These are phyloP conservation scores for Pachymerium ferrugineum DNA, from an alignment of 2,888 invertebrate species.

Conservation along the genomic window DNA sequence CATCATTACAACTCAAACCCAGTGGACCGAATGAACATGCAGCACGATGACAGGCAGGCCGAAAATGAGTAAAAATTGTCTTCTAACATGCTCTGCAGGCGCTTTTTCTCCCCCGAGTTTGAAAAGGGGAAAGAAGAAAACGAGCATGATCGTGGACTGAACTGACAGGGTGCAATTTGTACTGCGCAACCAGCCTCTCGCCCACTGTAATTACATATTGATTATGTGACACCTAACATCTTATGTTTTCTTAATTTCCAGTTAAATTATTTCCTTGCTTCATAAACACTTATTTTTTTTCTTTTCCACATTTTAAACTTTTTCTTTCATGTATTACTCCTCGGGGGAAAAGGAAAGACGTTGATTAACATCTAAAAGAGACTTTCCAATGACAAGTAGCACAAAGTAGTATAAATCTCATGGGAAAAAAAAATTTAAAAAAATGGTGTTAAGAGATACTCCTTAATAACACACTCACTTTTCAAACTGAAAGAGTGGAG, in stretches of 20 bases:
- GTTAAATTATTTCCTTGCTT: constrained; percentile 25
- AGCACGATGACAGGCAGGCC: constrained; percentile 24
- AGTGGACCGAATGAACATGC: constrained; percentile 24
- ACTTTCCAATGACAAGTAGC: not conserved
- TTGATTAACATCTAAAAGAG: constrained; percentile 19
- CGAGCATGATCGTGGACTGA: constrained; percentile 27
- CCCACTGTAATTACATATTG: constrained; percentile 27
- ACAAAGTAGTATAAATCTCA: not conserved
- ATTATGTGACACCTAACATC: constrained; percentile 24
- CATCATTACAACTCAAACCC: constrained; percentile 20
- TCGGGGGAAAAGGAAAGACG: not conserved
- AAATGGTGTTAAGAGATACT: not conserved
- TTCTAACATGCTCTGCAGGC: constrained; percentile 11
- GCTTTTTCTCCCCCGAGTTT: constrained; percentile 17
- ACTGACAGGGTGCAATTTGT: constrained; percentile 25
- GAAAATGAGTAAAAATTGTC: constrained; percentile 22
- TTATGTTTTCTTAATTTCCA: constrained; percentile 24
- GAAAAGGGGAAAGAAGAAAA: not conserved
- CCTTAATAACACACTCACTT: not conserved
- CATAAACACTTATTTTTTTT: constrained; percentile 14
- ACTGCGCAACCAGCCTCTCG: constrained; percentile 7
- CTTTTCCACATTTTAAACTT: not conserved
- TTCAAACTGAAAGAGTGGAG: not conserved
- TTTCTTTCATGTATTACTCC: not conserved
- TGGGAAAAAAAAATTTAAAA: not conserved